Percentiles rank a stretch among this genome's conserved stretches.
These are phyloP conservation scores for Orthonychiurus folsomi DNA, from an alignment of 2,888 invertebrate species.

Conservation along the genomic window DNA sequence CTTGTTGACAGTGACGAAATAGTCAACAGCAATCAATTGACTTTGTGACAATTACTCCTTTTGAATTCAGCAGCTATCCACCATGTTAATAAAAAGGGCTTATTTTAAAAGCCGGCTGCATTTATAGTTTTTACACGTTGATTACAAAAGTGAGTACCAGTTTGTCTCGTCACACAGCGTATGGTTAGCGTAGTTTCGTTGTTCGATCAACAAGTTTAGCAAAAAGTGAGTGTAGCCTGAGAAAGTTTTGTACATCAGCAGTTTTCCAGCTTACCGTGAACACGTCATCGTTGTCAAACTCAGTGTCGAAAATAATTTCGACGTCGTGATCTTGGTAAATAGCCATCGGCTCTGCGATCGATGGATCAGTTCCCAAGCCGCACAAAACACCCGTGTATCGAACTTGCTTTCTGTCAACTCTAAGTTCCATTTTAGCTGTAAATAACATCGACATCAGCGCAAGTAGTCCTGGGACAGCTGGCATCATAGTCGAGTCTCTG, in stretches of 20 bases:
- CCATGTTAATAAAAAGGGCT: too few species aligned
- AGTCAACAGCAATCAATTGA: too few species aligned
- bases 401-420: constrained; percentile 42
- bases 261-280: constrained; percentile 50
- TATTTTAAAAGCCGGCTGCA: too few species aligned
- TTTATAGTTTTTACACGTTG: too few species aligned
- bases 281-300: constrained; percentile 58
- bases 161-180: not conserved
- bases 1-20: too few species aligned
- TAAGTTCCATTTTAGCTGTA: constrained; percentile 64
- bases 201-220: too few species aligned
- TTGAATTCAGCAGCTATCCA: too few species aligned
- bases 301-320: constrained; percentile 66
- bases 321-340: constrained; percentile 77
- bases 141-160: not conserved
- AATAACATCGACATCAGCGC: constrained; percentile 70
- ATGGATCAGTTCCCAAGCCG: constrained; percentile 64
- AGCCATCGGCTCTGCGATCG: constrained; percentile 42
- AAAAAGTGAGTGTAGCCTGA: too few species aligned
- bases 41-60: too few species aligned
- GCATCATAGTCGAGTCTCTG: constrained; percentile 75
- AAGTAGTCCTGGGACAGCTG: constrained; percentile 73
- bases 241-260: too few species aligned
- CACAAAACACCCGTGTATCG: constrained; percentile 71
- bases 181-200: too few species aligned